These are phyloP conservation scores for Hypselothyrea guttata DNA, from an alignment of 2,888 invertebrate genomes.

Conservation along the genomic window DNA sequence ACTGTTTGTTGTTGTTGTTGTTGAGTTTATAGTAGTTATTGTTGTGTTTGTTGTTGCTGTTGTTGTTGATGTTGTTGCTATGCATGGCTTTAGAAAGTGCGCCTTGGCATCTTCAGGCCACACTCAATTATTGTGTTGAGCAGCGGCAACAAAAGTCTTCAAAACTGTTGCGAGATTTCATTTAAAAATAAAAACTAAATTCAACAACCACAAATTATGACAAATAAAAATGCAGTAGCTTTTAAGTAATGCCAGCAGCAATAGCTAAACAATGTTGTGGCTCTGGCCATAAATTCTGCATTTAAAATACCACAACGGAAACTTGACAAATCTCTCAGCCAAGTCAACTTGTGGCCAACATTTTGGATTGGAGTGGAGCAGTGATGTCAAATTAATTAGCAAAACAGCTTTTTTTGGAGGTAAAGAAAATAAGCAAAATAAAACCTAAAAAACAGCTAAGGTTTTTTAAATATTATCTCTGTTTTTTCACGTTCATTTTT, in stretches of 20 bases:
- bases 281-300: background rate
- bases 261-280: background rate
- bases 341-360: conserved; percentile 9
- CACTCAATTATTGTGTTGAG: conserved; percentile 52
- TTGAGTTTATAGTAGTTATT: conserved; percentile 11
- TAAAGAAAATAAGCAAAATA: too few relatives aligned
- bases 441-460: too few relatives aligned
- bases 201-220: background rate
- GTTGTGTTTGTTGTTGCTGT: conserved; percentile 12
- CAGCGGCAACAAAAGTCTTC: conserved; percentile 18
- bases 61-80: conserved; percentile 12
- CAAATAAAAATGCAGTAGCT: conserved; percentile 3
- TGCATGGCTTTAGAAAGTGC: conserved; percentile 39
- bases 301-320: background rate
- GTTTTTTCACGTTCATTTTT: too few relatives aligned
- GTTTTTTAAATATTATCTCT: too few relatives aligned
- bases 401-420: too few relatives aligned
- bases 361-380: conserved; percentile 2
- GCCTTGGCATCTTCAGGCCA: conserved; percentile 24
- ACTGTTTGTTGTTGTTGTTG: conserved; percentile 11
- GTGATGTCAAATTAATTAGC: too few relatives aligned
- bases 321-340: conserved; percentile 7
- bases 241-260: background rate
- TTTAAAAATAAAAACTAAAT: background rate
- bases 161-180: conserved; percentile 10